Percentiles rank a stretch among this genome's conserved stretches.
These are phyloP conservation scores for Champsocephalus gunnari DNA, from an alignment of 2,797 vertebrate genomes.

Conservation along the genomic window DNA sequence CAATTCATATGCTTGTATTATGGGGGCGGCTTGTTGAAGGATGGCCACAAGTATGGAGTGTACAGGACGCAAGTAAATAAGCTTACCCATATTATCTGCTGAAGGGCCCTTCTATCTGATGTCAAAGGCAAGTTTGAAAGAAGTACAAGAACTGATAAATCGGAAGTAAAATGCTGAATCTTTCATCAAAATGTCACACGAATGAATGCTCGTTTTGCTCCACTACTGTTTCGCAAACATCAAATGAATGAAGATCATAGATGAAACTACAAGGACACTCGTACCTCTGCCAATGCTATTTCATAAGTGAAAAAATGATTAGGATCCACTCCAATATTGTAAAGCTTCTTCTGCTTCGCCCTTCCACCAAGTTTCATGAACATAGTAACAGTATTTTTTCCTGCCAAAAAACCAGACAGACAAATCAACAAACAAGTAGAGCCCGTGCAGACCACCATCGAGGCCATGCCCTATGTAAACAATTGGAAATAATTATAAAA, in stretches of 20 bases:
- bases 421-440: too few species aligned
- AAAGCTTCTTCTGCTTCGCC: too few species aligned
- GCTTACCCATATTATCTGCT: neutral
- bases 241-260: neutral
- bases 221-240: too few species aligned
- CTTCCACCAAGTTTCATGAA: too few species aligned
- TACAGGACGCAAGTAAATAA: neutral
- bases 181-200: neutral
- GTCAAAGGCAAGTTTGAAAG: neutral
- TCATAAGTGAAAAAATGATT: too few species aligned
- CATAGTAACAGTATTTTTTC: too few species aligned
- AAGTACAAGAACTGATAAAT: neutral
- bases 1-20: conserved; percentile 36
- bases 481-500: too few species aligned
- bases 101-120: neutral
- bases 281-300: too few species aligned
- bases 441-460: too few species aligned
- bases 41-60: conserved; percentile 31
- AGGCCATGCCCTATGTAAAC: too few species aligned
- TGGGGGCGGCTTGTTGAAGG: conserved; percentile 27
- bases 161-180: neutral
- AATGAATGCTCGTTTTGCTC: neutral
- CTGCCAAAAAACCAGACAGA: too few species aligned
- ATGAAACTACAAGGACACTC: neutral
- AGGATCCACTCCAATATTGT: too few species aligned